phyloP scores from a whole-genome alignment of 2,113 vertebrate species.

The Calonectris borealis region DNA sequence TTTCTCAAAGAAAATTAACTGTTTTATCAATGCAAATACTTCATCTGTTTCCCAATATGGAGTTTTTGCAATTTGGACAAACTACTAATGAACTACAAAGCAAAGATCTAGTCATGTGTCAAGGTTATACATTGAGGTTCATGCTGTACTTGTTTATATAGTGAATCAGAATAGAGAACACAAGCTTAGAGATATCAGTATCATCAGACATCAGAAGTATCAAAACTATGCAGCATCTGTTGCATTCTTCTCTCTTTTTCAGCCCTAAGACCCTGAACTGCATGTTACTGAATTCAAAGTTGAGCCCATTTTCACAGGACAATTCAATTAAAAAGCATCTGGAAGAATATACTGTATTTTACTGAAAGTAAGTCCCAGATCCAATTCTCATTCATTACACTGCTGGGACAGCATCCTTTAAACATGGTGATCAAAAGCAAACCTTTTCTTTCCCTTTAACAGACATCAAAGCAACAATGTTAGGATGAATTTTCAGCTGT shows the following conservation, averaged over 20 bases:
- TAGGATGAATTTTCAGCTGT: conserved; percentile 34
- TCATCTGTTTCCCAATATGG: neutral
- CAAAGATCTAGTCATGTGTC: neutral
- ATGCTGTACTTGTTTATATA: conserved; percentile 8
- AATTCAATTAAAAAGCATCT: conserved; percentile 64
- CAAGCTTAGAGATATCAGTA: neutral
- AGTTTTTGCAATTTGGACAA: neutral
- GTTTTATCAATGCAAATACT: neutral
- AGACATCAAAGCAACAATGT: neutral
- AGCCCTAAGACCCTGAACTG: neutral
- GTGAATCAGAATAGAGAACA: neutral
- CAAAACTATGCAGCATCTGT: neutral
- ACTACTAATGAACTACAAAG: neutral
- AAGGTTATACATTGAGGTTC: conserved; percentile 12
- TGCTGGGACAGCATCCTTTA: conserved; percentile 4
- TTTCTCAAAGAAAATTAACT: neutral
- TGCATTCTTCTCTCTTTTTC: conserved; percentile 20
- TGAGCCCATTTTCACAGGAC: conserved; percentile 9
- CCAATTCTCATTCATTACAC: conserved; percentile 54
- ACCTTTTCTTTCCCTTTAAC: neutral
- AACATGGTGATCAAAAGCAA: neutral
- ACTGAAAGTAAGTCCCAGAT: conserved; percentile 18
- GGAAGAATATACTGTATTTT: conserved; percentile 17
- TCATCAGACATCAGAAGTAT: neutral
- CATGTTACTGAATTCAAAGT: neutral